These are phyloP conservation scores for Gadus chalcogrammus DNA, from an alignment of 2,113 vertebrate genomes.

Conservation along the genomic window DNA sequence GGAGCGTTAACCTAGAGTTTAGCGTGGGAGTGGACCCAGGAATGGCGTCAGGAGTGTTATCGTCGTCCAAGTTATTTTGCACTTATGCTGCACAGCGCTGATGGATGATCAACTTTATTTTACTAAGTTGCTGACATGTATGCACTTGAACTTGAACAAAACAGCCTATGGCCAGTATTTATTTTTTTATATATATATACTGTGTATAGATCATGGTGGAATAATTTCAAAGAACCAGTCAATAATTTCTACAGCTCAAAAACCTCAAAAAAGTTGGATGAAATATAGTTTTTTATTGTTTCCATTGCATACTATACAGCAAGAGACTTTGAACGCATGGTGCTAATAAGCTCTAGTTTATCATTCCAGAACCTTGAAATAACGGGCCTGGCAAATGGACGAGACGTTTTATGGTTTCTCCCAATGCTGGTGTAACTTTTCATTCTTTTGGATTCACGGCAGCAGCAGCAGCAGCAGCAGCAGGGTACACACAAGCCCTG, in stretches of 20 bases:
- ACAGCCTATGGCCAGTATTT: no score
- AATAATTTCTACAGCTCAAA: neutral
- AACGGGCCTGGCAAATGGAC: slow-evolving; percentile 58
- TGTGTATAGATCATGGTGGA: no score
- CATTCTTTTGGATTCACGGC: slow-evolving; percentile 59
- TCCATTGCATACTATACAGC: slow-evolving; percentile 33
- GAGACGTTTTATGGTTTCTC: slow-evolving; percentile 67
- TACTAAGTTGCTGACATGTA: slow-evolving; percentile 13
- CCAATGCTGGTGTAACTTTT: slow-evolving; percentile 57
- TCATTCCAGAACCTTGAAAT: slow-evolving; percentile 56
- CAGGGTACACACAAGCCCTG: slow-evolving; percentile 8
- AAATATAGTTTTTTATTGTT: slow-evolving; percentile 50
- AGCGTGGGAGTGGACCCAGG: slow-evolving; percentile 24
- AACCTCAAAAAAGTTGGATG: slow-evolving; percentile 16
- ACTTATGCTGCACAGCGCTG: slow-evolving; percentile 30
- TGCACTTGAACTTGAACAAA: no score
- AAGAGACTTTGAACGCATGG: slow-evolving; percentile 53
- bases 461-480: slow-evolving; percentile 39
- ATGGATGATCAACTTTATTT: slow-evolving; percentile 31
- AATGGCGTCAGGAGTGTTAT: neutral
- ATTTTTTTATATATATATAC: no score
- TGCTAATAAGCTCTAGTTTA: slow-evolving; percentile 65
- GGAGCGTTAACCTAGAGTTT: slow-evolving; percentile 35
- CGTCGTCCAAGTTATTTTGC: slow-evolving; percentile 24
- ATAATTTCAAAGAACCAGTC: no score